These are phyloP conservation scores for Mimachlamys varia DNA, from an alignment of 2,888 invertebrate genomes.

Conservation along the genomic window DNA sequence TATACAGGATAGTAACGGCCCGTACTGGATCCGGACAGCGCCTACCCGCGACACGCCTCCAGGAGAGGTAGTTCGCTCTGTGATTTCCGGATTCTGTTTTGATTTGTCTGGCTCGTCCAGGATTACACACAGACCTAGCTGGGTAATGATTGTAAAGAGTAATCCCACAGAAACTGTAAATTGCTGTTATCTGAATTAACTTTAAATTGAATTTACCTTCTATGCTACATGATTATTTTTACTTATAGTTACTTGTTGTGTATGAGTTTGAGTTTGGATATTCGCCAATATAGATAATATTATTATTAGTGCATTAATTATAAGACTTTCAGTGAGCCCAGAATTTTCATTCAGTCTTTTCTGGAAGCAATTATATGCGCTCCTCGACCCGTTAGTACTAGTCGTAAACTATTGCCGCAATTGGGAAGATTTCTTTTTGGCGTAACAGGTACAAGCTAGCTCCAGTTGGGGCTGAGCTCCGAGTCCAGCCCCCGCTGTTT, in stretches of 20 bases:
- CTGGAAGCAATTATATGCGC: slow-evolving; percentile 3
- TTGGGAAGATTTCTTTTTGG: not conserved
- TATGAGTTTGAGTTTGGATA: not conserved
- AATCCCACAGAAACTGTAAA: not conserved
- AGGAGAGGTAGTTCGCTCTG: not conserved
- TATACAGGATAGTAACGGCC: not conserved
- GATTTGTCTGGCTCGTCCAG: not conserved
- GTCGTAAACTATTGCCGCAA: not conserved
- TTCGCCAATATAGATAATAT: not conserved
- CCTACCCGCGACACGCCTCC: not conserved
- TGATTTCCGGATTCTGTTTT: not conserved
- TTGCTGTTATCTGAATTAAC: slow-evolving; percentile 19
- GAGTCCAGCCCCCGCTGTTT: not conserved
- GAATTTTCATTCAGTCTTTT: not conserved
- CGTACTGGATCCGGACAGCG: not conserved
- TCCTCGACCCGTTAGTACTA: not conserved
- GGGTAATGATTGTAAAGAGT: not conserved
- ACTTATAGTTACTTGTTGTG: not conserved
- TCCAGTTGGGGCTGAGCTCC: not conserved
- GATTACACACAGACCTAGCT: not conserved
- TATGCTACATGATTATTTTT: not conserved
- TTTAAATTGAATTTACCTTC: not conserved
- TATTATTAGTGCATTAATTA: not conserved
- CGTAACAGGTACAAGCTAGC: not conserved
- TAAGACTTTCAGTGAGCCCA: not conserved